Percentiles rank a stretch among this genome's conserved stretches.
Conservation (phyloP, 1,140 invertebrate genomes). For the Pseudomyrmex pallidus region DNA sequence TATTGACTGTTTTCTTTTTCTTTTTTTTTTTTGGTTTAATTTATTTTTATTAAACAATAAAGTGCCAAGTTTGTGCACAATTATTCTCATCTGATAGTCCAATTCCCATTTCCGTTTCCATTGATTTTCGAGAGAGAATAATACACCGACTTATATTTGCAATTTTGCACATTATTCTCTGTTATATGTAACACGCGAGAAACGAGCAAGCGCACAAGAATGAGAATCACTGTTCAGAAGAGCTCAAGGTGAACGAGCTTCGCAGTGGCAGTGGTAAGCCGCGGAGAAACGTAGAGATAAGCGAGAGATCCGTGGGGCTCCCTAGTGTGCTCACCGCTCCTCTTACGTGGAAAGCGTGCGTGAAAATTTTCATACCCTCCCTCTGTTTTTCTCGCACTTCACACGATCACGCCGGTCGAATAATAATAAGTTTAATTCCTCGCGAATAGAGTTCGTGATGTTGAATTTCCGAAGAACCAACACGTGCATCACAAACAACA, state of each 20-base stretch:
- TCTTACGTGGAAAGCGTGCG: slow-evolving; percentile 59
- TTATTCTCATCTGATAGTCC: background rate
- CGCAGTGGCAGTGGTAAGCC: slow-evolving; percentile 80
- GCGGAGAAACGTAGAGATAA: slow-evolving; percentile 75
- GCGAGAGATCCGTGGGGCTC: slow-evolving; percentile 74
- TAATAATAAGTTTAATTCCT: no score
- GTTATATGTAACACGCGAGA: background rate
- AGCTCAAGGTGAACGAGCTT: slow-evolving; percentile 84
- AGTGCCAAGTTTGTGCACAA: background rate
- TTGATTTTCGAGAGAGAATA: background rate
- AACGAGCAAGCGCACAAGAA: slow-evolving; percentile 22
- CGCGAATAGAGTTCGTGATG: background rate
- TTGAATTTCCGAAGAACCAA: background rate
- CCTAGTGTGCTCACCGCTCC: slow-evolving; percentile 73
- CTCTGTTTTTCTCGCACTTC: slow-evolving; percentile 17
- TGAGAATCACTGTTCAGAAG: slow-evolving; percentile 81
- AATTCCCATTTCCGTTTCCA: background rate
- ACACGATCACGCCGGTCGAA: background rate
- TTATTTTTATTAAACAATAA: background rate
- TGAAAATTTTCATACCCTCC: slow-evolving; percentile 33
- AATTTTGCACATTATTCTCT: background rate
- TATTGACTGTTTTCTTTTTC: no score
- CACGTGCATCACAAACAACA: background rate
- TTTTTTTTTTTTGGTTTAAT: no score
- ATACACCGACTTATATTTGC: no score